Conservation (phyloP, 2,797 vertebrate species). For the Oreortyx pictus region DNA sequence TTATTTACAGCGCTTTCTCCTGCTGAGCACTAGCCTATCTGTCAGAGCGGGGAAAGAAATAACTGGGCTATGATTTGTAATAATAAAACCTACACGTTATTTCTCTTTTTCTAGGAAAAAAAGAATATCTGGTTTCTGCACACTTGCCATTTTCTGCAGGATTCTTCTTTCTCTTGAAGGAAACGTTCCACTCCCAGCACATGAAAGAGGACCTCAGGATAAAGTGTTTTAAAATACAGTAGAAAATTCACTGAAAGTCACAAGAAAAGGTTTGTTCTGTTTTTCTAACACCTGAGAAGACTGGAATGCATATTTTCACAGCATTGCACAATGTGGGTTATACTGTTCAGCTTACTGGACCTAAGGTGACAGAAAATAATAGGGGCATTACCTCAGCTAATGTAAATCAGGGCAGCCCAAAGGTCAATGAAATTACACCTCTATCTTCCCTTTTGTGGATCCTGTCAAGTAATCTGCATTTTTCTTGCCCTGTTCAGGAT, state of each 20-base stretch:
- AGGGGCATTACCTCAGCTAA: background rate
- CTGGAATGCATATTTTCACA: background rate
- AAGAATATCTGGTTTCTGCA: background rate
- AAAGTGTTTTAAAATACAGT: background rate
- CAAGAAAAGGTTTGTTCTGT: background rate
- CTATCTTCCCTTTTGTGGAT: background rate
- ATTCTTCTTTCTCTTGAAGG: background rate
- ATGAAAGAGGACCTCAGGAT: background rate
- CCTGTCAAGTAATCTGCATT: background rate
- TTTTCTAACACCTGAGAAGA: background rate
- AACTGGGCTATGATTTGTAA: slow-evolving; percentile 21
- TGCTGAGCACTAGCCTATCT: slow-evolving; percentile 31
- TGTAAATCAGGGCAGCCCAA: background rate
- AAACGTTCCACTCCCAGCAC: background rate
- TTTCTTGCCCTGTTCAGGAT: background rate
- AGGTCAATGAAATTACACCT: background rate
- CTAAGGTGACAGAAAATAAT: background rate
- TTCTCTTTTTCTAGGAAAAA: background rate
- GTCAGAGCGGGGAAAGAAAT: slow-evolving; percentile 46
- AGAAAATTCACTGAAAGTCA: background rate
- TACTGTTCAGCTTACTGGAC: background rate
- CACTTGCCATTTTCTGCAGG: background rate
- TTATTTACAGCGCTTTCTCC: slow-evolving; percentile 61
- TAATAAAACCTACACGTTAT: background rate
- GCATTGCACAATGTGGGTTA: background rate